These are phyloP conservation scores for Mormoops blainvillei DNA, from an alignment of 2,113 vertebrate genomes.

Conservation along the genomic window DNA sequence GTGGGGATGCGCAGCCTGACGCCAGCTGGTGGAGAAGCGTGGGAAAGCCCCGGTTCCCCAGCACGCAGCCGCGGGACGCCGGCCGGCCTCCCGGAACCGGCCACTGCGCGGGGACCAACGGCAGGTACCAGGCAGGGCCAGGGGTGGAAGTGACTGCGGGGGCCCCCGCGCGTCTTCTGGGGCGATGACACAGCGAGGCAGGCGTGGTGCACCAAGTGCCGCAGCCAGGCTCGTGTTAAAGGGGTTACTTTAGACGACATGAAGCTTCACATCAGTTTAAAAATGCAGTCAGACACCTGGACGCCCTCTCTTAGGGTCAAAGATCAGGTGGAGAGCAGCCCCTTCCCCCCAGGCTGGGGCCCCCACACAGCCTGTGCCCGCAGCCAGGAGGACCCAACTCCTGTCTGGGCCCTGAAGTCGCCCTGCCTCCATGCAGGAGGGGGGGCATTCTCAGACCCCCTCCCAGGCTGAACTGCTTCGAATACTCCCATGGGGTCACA, in stretches of 20 bases:
- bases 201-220: no score
- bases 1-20: not conserved
- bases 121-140: not conserved
- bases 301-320: not conserved
- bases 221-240: no score
- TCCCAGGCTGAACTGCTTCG: rapidly evolving
- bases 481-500: rapidly evolving
- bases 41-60: rapidly evolving
- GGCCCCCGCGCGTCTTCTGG: no score
- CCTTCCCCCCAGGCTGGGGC: not conserved
- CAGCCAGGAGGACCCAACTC: not conserved
- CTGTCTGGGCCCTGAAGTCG: not conserved
- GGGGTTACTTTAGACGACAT: no score
- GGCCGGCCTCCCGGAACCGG: not conserved
- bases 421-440: not conserved
- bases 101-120: rapidly evolving
- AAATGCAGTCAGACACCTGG: no score
- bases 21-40: rapidly evolving
- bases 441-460: rapidly evolving
- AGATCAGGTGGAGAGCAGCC: not conserved
- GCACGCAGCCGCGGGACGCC: rapidly evolving
- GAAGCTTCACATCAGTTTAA: no score
- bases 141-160: not conserved
- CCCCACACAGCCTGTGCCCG: not conserved
- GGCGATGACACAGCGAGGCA: no score